Evolutionary conservation across 2,113 vertebrate species (phyloP).

Genomic region (Salvator merianae): DNA sequence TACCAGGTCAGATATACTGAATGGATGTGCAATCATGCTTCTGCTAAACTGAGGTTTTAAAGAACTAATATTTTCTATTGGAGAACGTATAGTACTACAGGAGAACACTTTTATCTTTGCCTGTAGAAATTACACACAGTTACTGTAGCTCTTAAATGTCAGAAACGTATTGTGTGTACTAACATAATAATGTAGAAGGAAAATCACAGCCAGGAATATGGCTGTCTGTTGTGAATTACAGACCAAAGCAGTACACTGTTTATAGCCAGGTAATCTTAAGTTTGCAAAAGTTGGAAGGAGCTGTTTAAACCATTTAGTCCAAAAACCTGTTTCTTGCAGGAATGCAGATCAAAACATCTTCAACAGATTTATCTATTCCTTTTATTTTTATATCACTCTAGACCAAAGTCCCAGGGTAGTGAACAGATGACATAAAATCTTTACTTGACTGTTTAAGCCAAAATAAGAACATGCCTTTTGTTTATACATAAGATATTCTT

Average conservation of each 20-base stretch:
- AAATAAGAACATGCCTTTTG: neutral
- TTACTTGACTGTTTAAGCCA: neutral
- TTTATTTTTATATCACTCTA: no score
- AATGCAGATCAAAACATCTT: no score
- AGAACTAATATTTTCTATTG: neutral
- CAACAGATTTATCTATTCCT: no score
- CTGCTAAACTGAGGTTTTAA: slow-evolving; percentile 66
- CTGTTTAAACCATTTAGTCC: no score
- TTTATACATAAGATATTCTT: neutral
- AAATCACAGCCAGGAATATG: neutral
- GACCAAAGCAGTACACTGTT: no score
- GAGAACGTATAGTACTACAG: neutral
- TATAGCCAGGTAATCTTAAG: neutral
- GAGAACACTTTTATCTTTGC: slow-evolving; percentile 17
- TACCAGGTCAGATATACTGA: slow-evolving; percentile 88
- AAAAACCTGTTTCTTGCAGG: no score
- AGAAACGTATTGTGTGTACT: neutral
- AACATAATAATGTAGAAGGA: neutral
- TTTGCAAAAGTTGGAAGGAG: no score
- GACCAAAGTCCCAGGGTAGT: no score
- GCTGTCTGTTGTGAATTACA: neutral
- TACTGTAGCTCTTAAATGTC: neutral
- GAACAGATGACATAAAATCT: no score
- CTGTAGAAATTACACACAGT: neutral
- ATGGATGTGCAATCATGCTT: slow-evolving; percentile 53